These are phyloP conservation scores for Fragum fragum DNA, from an alignment of 2,888 invertebrate species.

Conservation along the genomic window DNA sequence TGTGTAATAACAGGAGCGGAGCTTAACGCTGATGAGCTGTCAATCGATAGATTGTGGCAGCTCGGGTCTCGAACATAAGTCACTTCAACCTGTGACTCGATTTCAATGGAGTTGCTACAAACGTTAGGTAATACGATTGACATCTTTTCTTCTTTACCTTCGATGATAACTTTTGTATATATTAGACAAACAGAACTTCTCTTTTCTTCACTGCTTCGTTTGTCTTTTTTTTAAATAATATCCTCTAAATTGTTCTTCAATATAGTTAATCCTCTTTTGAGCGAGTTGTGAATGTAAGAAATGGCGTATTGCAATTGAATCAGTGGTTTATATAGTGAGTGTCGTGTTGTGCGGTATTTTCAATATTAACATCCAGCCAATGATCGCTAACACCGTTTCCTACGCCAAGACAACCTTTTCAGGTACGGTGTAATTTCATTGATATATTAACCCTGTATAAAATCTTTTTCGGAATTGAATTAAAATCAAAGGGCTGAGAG, in stretches of 20 bases:
- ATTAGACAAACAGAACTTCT: not conserved
- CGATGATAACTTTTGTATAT: too few relatives aligned
- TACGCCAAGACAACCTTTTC: too few relatives aligned
- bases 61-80: not conserved
- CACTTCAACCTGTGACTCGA: conserved; percentile 1
- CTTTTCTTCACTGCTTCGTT: too few relatives aligned
- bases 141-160: not conserved
- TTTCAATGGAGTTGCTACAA: not conserved
- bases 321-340: not conserved
- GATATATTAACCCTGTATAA: too few relatives aligned
- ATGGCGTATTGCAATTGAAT: not conserved
- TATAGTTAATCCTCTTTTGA: too few relatives aligned
- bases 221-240: too few relatives aligned
- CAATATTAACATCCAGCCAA: not conserved
- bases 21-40: not conserved
- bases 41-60: not conserved
- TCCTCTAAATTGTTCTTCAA: too few relatives aligned
- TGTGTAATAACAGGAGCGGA: not conserved
- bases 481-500: too few relatives aligned
- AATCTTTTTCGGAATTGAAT: too few relatives aligned
- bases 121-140: not conserved
- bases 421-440: too few relatives aligned
- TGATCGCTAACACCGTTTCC: too few relatives aligned
- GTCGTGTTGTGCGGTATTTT: not conserved
- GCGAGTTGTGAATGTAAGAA: not conserved